Conservation (phyloP, 2,797 vertebrate genomes). For the Adelosebastes latens region DNA sequence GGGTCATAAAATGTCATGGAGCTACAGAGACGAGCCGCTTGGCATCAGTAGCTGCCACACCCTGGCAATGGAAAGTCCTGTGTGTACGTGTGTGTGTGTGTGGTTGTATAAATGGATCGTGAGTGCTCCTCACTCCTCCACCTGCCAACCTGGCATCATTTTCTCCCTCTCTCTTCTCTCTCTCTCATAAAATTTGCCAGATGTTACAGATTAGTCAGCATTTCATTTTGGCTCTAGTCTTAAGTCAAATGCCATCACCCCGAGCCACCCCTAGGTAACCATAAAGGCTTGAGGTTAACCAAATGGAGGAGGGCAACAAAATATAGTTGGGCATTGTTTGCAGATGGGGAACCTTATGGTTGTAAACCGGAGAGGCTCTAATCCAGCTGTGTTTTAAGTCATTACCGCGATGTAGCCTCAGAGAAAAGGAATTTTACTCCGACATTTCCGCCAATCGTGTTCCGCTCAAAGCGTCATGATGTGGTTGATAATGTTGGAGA, state of each 20-base stretch:
- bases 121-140: conserved; percentile 61
- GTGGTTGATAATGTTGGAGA: conserved; percentile 46
- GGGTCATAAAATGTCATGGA: conserved; percentile 7
- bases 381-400: conserved; percentile 72
- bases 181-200: conserved; percentile 68
- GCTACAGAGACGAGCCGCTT: conserved; percentile 28
- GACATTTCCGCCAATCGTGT: conserved; percentile 48
- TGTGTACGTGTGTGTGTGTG: conserved; percentile 18
- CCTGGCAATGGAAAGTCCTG: conserved; percentile 44
- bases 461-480: conserved; percentile 41
- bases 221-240: conserved; percentile 70
- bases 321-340: conserved; percentile 74
- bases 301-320: conserved; percentile 76
- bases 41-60: conserved; percentile 41
- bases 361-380: conserved; percentile 69
- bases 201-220: conserved; percentile 78
- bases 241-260: conserved; percentile 77
- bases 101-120: conserved; percentile 40
- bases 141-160: conserved; percentile 69
- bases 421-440: conserved; percentile 71
- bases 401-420: conserved; percentile 66
- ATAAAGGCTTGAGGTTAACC: conserved; percentile 80
- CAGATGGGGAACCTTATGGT: conserved; percentile 75
- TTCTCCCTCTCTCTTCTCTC: conserved; percentile 22
- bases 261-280: conserved; percentile 71